Base-by-base conservation (phyloP, 2,113 vertebrate species). In the Pelmatolapia mariae region DNA sequence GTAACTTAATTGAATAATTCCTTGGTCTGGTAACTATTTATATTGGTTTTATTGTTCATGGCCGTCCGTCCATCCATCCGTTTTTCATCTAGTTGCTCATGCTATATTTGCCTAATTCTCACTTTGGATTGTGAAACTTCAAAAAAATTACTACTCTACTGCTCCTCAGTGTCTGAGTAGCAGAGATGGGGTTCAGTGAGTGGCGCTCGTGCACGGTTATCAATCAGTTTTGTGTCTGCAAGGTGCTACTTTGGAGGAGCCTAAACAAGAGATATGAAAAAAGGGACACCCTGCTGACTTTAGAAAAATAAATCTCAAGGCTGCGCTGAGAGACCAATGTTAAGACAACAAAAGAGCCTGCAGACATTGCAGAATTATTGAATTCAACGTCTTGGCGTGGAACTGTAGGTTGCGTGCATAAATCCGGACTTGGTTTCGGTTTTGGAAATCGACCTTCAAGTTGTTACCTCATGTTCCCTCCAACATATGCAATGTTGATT, bases 71-170 rank as follows among this genome's bases (percentile, higher is more conserved):
- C 22, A 1, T 24, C 54, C 22, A 13, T 57, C 12, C 0, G 4
- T n/a, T 66, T 66, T 66, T 38, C 10, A 33, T 66, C 10, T n/a
- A 66, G 71, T 84, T 83, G 92, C 87, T 82, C 80, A 36, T 53
- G 73, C 68, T 63, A 18, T 84, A 86, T 91, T 93, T 91, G 83
- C 38, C 86, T 89, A 80, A 86, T 86, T 76, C 26, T 91, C 86
- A 31, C 85, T 53, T 57, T 87, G 52, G 82, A 76, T 40, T 36
- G 4, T 80, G 52, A 73, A 84, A 43, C 80, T 43, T 79, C 0
- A 53, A 80, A 80, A 8, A 81, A 73, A 57, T 22, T n/a, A 4
- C 33, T 15, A 22, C 8, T 8, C 33, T 47, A 10, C 36, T 50
- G 31, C 66, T 16, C 10, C 40, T n/a, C 40, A 2, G 5, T 40